Percentiles rank a stretch among this genome's conserved stretches.
phyloP scores from a whole-genome alignment of 2,797 vertebrate genomes.

The Pantherophis vulpinus region DNA sequence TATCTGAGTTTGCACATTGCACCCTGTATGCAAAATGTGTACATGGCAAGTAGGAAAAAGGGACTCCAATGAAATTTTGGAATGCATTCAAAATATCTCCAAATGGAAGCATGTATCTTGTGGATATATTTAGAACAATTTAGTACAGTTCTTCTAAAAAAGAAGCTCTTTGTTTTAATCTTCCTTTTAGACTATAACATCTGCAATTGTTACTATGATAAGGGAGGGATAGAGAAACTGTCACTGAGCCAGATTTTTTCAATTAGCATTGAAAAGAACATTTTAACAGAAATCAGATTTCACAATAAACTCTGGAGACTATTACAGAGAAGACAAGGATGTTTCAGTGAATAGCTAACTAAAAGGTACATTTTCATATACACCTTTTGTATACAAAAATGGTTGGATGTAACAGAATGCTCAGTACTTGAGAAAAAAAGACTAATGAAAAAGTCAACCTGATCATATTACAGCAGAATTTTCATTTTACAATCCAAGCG shows the following conservation, averaged over 20 bases:
- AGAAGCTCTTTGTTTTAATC: neutral
- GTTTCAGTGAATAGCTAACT: conserved; percentile 22
- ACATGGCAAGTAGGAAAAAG: neutral
- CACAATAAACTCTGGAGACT: conserved; percentile 2
- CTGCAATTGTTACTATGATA: conserved; percentile 6
- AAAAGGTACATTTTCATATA: neutral
- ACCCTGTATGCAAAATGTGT: neutral
- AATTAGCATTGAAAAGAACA: conserved; percentile 42
- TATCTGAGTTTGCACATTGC: neutral
- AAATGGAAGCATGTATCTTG: neutral
- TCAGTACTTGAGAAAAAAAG: neutral
- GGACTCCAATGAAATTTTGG: neutral
- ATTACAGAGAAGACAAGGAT: conserved; percentile 17
- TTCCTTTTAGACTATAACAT: neutral
- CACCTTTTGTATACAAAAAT: neutral
- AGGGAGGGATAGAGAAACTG: neutral
- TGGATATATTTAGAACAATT: conserved; percentile 3
- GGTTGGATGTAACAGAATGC: neutral
- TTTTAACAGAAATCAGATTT: conserved; percentile 46
- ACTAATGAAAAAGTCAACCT: neutral
- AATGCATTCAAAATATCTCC: neutral
- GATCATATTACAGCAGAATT: neutral
- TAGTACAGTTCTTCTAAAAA: conserved; percentile 1
- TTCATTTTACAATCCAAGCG: neutral
- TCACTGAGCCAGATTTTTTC: conserved; percentile 30